Conservation (phyloP, 1,140 invertebrate genomes). For the Pissodes strobi region DNA sequence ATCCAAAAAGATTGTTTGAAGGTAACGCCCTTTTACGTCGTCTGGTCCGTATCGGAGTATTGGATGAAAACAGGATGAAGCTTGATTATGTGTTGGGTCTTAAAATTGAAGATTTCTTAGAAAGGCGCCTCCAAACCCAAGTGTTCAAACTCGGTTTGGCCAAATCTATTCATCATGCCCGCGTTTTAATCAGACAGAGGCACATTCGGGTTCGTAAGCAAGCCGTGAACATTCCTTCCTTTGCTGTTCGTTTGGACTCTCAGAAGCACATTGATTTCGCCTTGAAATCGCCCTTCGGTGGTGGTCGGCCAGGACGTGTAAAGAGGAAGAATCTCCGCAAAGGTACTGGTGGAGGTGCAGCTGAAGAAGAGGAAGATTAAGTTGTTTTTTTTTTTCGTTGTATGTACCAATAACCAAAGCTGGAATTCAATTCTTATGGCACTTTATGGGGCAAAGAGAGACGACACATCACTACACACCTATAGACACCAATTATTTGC, state of each 20-base stretch:
- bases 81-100: conserved; percentile 99
- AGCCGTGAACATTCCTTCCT: conserved; percentile 99
- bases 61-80: conserved; percentile 98
- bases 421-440: too few relatives aligned
- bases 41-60: conserved; percentile 95
- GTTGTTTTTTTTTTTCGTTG: too few relatives aligned
- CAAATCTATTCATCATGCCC: conserved; percentile 98
- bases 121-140: conserved; percentile 97
- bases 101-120: conserved; percentile 99
- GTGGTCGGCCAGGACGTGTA: conserved; percentile 96
- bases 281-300: conserved; percentile 97
- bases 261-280: conserved; percentile 99
- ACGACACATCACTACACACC: too few relatives aligned
- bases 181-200: conserved; percentile 97
- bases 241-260: conserved; percentile 96
- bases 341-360: too few relatives aligned
- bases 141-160: conserved; percentile 99
- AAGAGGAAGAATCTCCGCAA: conserved; percentile 99
- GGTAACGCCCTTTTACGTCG: conserved; percentile 97
- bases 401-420: too few relatives aligned
- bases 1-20: conserved; percentile 88
- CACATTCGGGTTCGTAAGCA: conserved; percentile 99
- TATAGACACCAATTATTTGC: too few relatives aligned
- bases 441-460: too few relatives aligned
- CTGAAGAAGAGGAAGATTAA: too few relatives aligned